phyloP scores from a whole-genome alignment of 1,140 invertebrate species.

The Probaryconus sp. region DNA sequence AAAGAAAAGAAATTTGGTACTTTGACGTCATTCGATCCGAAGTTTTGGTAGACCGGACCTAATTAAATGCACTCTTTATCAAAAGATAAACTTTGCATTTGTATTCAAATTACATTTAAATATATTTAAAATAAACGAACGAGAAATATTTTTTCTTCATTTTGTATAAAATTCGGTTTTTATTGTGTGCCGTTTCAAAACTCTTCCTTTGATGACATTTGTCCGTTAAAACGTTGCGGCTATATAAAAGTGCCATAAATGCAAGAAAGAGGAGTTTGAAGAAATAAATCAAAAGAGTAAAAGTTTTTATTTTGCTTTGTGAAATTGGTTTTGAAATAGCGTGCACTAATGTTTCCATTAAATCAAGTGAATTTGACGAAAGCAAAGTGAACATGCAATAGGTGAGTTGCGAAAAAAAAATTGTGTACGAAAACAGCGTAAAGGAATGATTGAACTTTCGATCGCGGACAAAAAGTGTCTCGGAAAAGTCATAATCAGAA shows the following conservation, averaged over 20 bases:
- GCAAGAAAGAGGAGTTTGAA: too few relatives aligned
- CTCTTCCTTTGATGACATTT: too few relatives aligned
- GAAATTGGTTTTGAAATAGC: too few relatives aligned
- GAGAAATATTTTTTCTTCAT: not conserved
- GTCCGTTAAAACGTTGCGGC: too few relatives aligned
- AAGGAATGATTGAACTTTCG: slow-evolving; percentile 46
- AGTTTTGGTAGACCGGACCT: not conserved
- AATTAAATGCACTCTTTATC: slow-evolving; percentile 30
- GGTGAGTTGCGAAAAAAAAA: slow-evolving; percentile 3
- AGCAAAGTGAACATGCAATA: slow-evolving; percentile 2
- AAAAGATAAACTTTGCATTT: not conserved
- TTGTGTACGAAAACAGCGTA: slow-evolving; percentile 8
- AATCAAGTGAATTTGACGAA: too few relatives aligned
- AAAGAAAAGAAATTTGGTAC: slow-evolving; percentile 6
- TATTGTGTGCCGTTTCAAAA: too few relatives aligned
- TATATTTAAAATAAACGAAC: not conserved
- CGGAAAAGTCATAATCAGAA: slow-evolving; percentile 34
- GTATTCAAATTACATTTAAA: slow-evolving; percentile 7
- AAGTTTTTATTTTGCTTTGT: too few relatives aligned
- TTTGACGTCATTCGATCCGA: slow-evolving; percentile 14
- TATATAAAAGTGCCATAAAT: too few relatives aligned
- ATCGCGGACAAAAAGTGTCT: slow-evolving; percentile 30
- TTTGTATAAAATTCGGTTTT: too few relatives aligned
- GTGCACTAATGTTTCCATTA: too few relatives aligned
- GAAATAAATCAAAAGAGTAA: too few relatives aligned